Evolutionary conservation across 2,113 vertebrate species (phyloP).

Genomic region (Macrotus californicus): DNA sequence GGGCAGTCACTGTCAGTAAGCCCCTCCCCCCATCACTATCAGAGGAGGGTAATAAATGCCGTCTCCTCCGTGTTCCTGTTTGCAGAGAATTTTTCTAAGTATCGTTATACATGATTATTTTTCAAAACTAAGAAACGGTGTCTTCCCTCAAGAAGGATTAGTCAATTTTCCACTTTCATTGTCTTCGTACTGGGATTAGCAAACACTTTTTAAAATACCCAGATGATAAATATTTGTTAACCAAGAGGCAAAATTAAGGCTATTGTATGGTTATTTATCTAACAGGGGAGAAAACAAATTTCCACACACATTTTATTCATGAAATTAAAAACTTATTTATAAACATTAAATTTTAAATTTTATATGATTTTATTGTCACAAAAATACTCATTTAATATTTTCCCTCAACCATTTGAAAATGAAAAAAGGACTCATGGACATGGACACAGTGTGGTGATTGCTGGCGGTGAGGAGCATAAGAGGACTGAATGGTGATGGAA

Average conservation of each 20-base stretch:
- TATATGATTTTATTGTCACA: not conserved
- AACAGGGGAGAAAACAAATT: slow-evolving; percentile 20
- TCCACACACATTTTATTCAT: slow-evolving; percentile 54
- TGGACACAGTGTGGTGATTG: too few species aligned
- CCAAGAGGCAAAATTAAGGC: slow-evolving; percentile 40
- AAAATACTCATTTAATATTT: slow-evolving; percentile 21
- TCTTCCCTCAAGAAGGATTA: not conserved
- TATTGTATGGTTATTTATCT: not conserved
- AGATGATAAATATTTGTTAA: slow-evolving; percentile 34
- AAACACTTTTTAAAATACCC: not conserved
- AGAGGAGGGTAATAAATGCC: not conserved
- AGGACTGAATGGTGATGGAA: too few species aligned
- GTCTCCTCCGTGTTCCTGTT: not conserved
- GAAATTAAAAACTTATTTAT: slow-evolving; percentile 42
- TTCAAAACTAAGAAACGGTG: not conserved
- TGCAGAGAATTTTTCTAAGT: not conserved
- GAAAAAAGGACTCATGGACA: not conserved
- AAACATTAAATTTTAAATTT: slow-evolving; percentile 25
- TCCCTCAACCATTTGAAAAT: not conserved
- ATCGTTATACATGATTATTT: not conserved
- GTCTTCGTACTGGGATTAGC: not conserved
- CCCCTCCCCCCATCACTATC: not conserved
- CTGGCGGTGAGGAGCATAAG: too few species aligned
- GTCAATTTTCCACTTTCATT: not conserved
- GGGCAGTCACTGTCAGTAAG: not conserved